Conservation (phyloP, 2,888 invertebrate genomes). For the Venustoraphidia nigricollis region DNA sequence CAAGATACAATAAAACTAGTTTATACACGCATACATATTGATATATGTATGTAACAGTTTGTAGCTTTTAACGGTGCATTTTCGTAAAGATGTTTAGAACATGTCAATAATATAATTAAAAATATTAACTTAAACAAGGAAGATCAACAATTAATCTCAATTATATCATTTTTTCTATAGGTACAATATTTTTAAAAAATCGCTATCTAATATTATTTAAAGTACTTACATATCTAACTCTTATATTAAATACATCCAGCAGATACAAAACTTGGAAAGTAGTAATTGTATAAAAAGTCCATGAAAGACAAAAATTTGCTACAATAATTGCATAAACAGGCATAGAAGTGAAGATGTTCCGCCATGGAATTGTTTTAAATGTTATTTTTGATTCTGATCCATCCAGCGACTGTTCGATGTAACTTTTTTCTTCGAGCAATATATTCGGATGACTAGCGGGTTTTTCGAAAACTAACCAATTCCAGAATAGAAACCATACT, state of each 20-base stretch:
- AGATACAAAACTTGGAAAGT: slow-evolving; percentile 92
- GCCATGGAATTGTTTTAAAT: slow-evolving; percentile 81
- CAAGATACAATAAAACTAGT: no score
- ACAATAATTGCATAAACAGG: slow-evolving; percentile 99
- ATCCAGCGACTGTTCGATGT: slow-evolving; percentile 90
- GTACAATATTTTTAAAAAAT: no score
- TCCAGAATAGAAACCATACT: slow-evolving; percentile 43
- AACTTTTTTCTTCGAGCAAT: slow-evolving; percentile 73
- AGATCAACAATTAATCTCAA: no score
- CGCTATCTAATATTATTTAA: no score
- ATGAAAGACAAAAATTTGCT: slow-evolving; percentile 97
- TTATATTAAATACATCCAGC: slow-evolving; percentile 74
- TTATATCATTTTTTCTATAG: not conserved
- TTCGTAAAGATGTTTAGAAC: no score
- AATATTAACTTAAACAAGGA: no score
- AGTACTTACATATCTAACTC: slow-evolving; percentile 67
- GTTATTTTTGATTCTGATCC: slow-evolving; percentile 56
- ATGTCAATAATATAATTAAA: no score
- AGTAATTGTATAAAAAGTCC: slow-evolving; percentile 96
- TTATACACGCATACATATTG: no score
- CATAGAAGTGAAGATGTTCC: slow-evolving; percentile 80
- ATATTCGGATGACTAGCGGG: slow-evolving; percentile 92
- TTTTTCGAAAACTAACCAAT: slow-evolving; percentile 62
- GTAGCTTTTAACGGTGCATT: no score
- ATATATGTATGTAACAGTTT: no score